Base-by-base conservation (phyloP, 2,888 invertebrate genomes). In the Enoplolaimus lenunculus region DNA sequence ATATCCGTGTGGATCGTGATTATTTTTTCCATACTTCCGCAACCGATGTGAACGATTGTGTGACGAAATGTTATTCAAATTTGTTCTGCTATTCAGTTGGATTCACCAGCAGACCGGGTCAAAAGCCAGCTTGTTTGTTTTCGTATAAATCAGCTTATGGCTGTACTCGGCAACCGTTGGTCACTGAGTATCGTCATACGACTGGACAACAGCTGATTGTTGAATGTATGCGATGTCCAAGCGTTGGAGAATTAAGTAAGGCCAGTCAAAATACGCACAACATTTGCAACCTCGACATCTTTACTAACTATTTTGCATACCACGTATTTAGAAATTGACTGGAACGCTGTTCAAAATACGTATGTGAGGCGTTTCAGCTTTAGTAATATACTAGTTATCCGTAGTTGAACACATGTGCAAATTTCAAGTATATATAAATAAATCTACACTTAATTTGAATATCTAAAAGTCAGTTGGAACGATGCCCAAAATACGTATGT, bases 11-110 rank as follows among this genome's bases (percentile, higher is more conserved):
- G 45, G 45, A 69, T 2, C 26, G 67, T 16, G 67, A 70, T 28
- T 34, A 26, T 16, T 70, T 67, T 67, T 34, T 68, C 34, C 26
- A 68, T 13, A 68, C 34, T 13, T 28, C 66, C n/a, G 70, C 70
- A 2, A 2, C 2, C 21, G 45, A 33, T 28, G 21, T 70, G 3
- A 45, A 69, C 26, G 67, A 70, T 2, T 70, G 70, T 67, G 35
- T 70, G 2, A 13, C 30, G 28, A 7, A 33, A 26, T 70, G 70
- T 30, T 70, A 70, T 59, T 65, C 13, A 30, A 70, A 70, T 34
- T 30, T 67, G 21, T 70, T 68, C 45, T 70, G 70, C 45, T 70
- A 31, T 30, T 70, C 70, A 2, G 68, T 45, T 59, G 64, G 33
- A 16, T 70, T 26, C 69, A 28, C 69, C 26, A 45, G 45, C 45